Percentiles rank a stretch among this genome's conserved stretches.
Conservation (phyloP, 1,140 invertebrate genomes). For the Apis florea region DNA sequence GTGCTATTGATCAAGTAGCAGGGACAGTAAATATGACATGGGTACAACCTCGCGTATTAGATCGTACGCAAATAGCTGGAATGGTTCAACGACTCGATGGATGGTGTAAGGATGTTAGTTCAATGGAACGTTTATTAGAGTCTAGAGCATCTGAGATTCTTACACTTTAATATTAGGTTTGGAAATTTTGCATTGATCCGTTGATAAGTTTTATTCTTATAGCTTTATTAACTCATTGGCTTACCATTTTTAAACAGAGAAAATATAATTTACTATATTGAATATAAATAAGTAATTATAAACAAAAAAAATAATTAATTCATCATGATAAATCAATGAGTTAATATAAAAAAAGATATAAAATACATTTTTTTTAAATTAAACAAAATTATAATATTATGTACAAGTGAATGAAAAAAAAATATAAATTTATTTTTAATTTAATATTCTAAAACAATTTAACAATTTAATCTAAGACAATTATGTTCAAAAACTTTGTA, state of each 20-base stretch:
- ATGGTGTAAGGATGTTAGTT: conserved; percentile 91
- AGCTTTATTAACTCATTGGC: conserved; percentile 27
- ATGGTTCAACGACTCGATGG: conserved; percentile 90
- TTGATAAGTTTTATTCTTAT: conserved; percentile 44
- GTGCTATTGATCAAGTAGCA: conserved; percentile 97
- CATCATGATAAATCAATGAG: conserved; percentile 25
- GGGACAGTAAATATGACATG: conserved; percentile 87
- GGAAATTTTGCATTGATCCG: conserved; percentile 3
- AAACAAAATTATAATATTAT: conserved; percentile 15
- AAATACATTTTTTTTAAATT: conserved; percentile 11
- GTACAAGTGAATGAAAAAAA: conserved; percentile 4
- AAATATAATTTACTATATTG: conserved; percentile 4
- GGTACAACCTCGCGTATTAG: conserved; percentile 95
- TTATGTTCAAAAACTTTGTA: conserved; percentile 44
- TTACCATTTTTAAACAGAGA: conserved; percentile 15
- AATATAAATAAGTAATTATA: conserved; percentile 15
- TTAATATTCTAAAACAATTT: conserved; percentile 11
- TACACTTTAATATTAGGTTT: conserved; percentile 81
- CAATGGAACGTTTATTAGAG: conserved; percentile 91
- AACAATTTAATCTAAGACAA: too few species aligned
- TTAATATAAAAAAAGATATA: conserved; percentile 12
- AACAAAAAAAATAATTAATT: background rate
- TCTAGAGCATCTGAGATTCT: conserved; percentile 91
- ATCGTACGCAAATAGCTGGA: conserved; percentile 86
- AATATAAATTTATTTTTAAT: conserved; percentile 26